Conservation (phyloP, 1,140 invertebrate genomes). For the Myzus persicae region DNA sequence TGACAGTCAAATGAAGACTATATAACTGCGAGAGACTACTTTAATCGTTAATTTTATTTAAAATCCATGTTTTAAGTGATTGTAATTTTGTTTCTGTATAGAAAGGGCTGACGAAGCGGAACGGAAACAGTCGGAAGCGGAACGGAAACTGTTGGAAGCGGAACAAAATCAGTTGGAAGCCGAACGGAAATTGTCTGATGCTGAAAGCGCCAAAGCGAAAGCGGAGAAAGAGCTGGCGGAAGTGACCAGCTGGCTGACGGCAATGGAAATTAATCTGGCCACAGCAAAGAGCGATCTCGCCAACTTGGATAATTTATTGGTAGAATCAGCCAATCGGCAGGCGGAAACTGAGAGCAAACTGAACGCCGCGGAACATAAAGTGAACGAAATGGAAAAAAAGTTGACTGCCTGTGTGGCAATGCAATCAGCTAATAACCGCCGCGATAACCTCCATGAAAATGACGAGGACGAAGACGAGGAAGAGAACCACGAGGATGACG, state of each 20-base stretch:
- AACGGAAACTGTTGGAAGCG: background rate
- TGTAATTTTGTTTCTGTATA: background rate
- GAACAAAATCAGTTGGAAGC: background rate
- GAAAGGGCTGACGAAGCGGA: background rate
- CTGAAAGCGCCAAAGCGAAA: background rate
- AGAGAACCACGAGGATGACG: background rate
- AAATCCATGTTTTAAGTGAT: background rate
- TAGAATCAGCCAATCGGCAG: background rate
- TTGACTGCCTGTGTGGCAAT: too few species aligned
- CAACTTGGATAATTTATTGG: background rate
- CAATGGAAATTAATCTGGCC: background rate
- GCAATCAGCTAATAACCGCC: background rate
- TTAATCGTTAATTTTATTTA: background rate
- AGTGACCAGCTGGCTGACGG: background rate
- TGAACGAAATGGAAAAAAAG: background rate
- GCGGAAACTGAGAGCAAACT: background rate
- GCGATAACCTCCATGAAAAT: background rate
- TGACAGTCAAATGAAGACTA: background rate
- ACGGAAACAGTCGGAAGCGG: background rate
- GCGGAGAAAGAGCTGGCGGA: background rate
- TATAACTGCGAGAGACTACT: background rate
- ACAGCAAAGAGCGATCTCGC: background rate
- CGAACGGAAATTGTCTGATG: background rate
- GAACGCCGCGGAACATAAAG: background rate
- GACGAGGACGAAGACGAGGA: too few species aligned